Conservation (phyloP, 2,888 invertebrate genomes). For the Trachelus tabidus region DNA sequence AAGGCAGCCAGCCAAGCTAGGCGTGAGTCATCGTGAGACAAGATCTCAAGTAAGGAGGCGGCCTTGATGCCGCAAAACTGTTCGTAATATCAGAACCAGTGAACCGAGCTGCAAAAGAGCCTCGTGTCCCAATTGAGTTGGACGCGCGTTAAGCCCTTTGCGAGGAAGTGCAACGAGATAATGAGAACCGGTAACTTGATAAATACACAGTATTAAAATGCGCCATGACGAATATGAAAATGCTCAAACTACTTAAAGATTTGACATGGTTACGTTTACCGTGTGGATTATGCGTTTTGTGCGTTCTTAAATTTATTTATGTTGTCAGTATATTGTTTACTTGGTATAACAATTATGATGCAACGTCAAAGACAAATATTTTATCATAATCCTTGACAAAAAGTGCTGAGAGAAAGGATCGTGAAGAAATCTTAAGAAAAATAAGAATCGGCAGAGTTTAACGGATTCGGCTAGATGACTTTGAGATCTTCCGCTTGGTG, state of each 20-base stretch:
- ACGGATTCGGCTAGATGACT: background rate
- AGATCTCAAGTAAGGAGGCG: conserved; percentile 57
- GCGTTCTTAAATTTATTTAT: background rate
- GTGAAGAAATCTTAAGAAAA: background rate
- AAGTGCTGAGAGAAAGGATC: background rate
- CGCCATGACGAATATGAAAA: background rate
- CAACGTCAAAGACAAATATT: background rate
- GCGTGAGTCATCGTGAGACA: conserved; percentile 44
- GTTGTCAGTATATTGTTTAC: background rate
- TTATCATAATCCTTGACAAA: background rate
- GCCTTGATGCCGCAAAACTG: conserved; percentile 54
- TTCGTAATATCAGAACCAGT: conserved; percentile 51
- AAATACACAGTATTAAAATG: background rate
- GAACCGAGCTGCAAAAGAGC: conserved; percentile 16
- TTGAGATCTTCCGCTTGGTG: conserved; percentile 2
- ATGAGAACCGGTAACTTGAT: background rate
- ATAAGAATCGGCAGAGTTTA: background rate
- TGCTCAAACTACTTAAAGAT: background rate
- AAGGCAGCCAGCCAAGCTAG: conserved; percentile 18
- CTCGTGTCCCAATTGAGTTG: conserved; percentile 4
- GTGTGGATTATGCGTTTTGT: background rate
- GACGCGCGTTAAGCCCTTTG: background rate
- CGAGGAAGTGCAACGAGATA: background rate
- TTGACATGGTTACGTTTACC: background rate
- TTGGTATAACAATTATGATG: background rate